Evolutionary conservation across 1,140 invertebrate species (phyloP).

Genomic region (Drosophila subobscura): DNA sequence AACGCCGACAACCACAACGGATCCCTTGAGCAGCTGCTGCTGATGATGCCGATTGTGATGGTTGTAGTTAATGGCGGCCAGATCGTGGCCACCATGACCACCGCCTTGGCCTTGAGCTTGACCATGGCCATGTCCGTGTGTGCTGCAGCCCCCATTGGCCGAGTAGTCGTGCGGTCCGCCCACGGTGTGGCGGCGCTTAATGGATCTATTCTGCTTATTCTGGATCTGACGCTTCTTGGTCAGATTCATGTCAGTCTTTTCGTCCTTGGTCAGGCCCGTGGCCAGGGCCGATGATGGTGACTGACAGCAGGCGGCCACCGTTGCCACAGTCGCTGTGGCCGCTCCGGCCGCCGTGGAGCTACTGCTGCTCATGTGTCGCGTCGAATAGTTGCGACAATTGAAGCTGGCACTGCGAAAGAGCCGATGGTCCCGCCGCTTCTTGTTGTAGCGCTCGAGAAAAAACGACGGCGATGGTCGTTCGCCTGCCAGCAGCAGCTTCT

Average conservation of each 20-base stretch:
- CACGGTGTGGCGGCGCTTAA: conserved; percentile 95
- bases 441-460: conserved; percentile 83
- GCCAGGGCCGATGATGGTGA: conserved; percentile 37
- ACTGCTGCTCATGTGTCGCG: conserved; percentile 56
- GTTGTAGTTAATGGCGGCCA: conserved; percentile 70
- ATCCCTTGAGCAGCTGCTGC: conserved; percentile 62
- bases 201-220: conserved; percentile 86
- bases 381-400: conserved; percentile 81
- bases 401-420: conserved; percentile 82
- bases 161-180: conserved; percentile 92
- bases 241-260: conserved; percentile 92
- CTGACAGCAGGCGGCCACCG: conserved; percentile 54
- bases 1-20: conserved; percentile 26
- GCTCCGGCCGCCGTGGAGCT: conserved; percentile 6
- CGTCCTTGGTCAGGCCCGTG: conserved; percentile 89
- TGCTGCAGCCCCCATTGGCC: conserved; percentile 35
- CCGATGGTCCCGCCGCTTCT: conserved; percentile 80
- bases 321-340: conserved; percentile 24
- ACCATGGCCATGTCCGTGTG: neutral
- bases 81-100: conserved; percentile 38
- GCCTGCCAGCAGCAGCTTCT: conserved; percentile 67
- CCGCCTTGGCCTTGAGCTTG: neutral
- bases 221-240: conserved; percentile 88
- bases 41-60: conserved; percentile 73
- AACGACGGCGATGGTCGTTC: conserved; percentile 69